Percentiles rank a stretch among this genome's conserved stretches.
Conservation (phyloP, 2,797 vertebrate species). For the Cacajao melanocephalus region DNA sequence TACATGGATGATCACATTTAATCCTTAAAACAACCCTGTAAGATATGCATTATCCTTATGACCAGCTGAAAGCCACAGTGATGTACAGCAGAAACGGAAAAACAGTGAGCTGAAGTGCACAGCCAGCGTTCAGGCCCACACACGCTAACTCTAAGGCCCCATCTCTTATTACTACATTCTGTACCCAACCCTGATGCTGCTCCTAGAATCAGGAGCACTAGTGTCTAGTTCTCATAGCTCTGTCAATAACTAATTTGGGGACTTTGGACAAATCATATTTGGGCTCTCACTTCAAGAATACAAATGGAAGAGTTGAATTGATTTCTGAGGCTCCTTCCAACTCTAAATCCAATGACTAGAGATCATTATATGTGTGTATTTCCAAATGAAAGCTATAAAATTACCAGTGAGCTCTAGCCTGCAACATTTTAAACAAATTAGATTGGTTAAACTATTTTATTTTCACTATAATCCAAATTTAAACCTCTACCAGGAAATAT, state of each 20-base stretch:
- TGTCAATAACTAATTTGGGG: conserved; percentile 13
- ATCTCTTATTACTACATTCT: neutral
- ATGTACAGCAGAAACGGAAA: neutral
- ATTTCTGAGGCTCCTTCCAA: conserved; percentile 33
- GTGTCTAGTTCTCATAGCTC: neutral
- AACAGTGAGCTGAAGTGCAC: neutral
- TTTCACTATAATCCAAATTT: conserved; percentile 11
- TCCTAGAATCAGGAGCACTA: neutral
- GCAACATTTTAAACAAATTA: conserved; percentile 33
- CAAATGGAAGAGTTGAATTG: neutral
- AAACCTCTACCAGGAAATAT: conserved; percentile 44
- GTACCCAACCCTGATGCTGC: neutral
- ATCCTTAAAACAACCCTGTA: neutral
- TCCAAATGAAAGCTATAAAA: neutral
- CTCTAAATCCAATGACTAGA: neutral
- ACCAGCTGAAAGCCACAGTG: no score
- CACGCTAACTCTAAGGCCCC: neutral
- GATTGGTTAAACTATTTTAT: conserved; percentile 2
- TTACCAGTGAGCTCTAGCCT: neutral
- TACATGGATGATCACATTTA: neutral
- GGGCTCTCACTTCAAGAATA: conserved; percentile 40
- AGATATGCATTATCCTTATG: neutral
- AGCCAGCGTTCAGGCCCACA: neutral
- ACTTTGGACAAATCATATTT: conserved; percentile 23
- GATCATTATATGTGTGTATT: neutral